These are phyloP conservation scores for Rhineura floridana DNA, from an alignment of 2,113 vertebrate species.

Conservation along the genomic window DNA sequence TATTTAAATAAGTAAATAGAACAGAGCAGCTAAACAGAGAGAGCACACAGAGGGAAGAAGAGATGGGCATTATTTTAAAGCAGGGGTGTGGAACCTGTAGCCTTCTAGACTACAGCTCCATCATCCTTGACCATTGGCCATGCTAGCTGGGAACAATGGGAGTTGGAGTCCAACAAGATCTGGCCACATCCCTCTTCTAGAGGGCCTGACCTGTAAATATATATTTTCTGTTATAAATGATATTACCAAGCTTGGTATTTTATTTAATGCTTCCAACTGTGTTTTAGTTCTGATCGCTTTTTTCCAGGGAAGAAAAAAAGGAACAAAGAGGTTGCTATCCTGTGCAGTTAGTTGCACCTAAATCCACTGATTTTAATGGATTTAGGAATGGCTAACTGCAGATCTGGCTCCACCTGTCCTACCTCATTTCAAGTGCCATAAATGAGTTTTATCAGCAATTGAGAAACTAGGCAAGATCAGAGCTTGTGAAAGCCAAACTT, in stretches of 20 bases:
- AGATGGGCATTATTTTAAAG: too few relatives aligned
- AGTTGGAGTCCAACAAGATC: too few relatives aligned
- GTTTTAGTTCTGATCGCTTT: background rate
- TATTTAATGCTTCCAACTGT: background rate
- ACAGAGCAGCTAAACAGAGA: too few relatives aligned
- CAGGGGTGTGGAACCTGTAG: too few relatives aligned
- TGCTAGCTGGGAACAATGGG: too few relatives aligned
- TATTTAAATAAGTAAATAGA: too few relatives aligned
- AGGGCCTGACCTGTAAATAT: background rate
- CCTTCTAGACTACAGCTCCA: too few relatives aligned
- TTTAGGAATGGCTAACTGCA: background rate
- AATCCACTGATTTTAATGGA: background rate
- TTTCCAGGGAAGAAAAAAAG: background rate
- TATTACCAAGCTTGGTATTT: background rate
- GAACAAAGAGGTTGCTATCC: background rate
- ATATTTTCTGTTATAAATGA: background rate
- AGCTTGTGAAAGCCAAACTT: background rate
- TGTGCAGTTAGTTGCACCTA: background rate
- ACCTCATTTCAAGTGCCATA: background rate
- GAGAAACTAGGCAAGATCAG: background rate
- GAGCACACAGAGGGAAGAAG: too few relatives aligned
- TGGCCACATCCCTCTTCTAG: too few relatives aligned
- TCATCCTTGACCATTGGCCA: too few relatives aligned
- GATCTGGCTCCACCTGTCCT: background rate
- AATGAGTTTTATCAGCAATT: background rate